phyloP scores from a whole-genome alignment of 2,888 invertebrate genomes.

The Heliconius sara region DNA sequence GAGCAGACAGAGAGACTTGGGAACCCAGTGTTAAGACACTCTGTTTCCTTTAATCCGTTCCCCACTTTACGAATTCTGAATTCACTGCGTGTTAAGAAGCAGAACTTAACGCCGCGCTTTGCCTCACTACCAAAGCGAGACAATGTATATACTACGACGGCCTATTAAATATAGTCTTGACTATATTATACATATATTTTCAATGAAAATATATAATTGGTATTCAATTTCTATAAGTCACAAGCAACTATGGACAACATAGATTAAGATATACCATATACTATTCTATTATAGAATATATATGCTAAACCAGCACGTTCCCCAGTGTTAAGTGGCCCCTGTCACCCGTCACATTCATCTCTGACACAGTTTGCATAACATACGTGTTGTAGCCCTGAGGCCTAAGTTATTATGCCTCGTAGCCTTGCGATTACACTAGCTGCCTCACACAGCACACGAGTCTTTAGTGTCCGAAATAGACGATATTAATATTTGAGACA shows the following conservation, averaged over 20 bases:
- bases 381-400: conserved; percentile 27
- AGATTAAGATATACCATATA: not conserved
- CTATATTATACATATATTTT: too few relatives aligned
- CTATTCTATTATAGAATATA: conserved; percentile 18
- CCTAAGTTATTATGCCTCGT: conserved; percentile 28
- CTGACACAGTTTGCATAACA: conserved; percentile 28
- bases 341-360: conserved; percentile 29
- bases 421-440: conserved; percentile 16
- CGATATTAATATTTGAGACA: not conserved
- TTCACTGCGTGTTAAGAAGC: too few relatives aligned
- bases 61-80: too few relatives aligned
- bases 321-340: conserved; percentile 24
- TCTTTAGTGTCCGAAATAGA: not conserved
- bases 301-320: conserved; percentile 16
- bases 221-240: not conserved
- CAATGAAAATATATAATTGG: not conserved
- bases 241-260: not conserved
- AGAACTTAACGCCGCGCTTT: too few relatives aligned
- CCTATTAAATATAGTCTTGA: too few relatives aligned
- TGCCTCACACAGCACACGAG: conserved; percentile 14
- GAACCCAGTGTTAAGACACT: too few relatives aligned
- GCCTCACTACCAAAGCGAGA: too few relatives aligned
- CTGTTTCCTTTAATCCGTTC: too few relatives aligned
- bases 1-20: too few relatives aligned
- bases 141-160: too few relatives aligned